Percentiles rank a stretch among this genome's conserved stretches.
Conservation (phyloP, 2,113 vertebrate species). For the Opisthocomus hoazin region DNA sequence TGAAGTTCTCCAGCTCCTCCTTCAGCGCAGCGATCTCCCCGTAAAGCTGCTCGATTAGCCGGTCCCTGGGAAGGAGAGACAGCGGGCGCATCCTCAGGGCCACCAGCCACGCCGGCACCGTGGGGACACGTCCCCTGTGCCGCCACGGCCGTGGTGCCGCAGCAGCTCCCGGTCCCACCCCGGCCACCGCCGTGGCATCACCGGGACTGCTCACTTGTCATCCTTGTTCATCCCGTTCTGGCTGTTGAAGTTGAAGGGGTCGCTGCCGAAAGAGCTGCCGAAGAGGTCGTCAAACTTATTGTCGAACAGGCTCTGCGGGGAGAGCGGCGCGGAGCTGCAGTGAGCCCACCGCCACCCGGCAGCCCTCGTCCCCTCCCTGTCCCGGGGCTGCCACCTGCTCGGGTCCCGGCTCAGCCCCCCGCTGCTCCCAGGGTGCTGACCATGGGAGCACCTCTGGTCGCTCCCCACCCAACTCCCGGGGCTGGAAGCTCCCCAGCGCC, state of each 20-base stretch:
- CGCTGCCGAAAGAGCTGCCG: constrained; percentile 83
- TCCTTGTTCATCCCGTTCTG: constrained; percentile 92
- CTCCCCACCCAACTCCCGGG: not conserved
- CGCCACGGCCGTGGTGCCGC: too few relatives aligned
- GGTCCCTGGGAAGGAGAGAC: constrained; percentile 78
- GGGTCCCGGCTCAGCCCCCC: too few relatives aligned
- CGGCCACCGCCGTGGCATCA: fast-evolving
- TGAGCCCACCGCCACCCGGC: not conserved
- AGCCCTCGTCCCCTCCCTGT: not conserved
- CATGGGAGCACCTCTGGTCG: not conserved
- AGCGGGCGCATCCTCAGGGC: not conserved
- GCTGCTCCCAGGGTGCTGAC: not conserved
- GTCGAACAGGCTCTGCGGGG: constrained; percentile 78
- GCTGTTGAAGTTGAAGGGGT: constrained; percentile 95
- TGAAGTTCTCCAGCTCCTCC: constrained; percentile 85
- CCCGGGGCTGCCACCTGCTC: not conserved
- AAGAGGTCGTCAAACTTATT: constrained; percentile 94
- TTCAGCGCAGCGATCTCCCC: constrained; percentile 83
- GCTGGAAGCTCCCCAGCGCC: not conserved
- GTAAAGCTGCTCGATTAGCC: constrained; percentile 86
- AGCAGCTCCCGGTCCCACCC: fast-evolving
- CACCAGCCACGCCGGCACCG: fast-evolving
- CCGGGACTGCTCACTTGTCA: constrained; percentile 82
- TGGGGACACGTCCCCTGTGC: not conserved
- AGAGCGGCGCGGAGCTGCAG: not conserved